A percentile compares a stretch with the other conserved stretches of the same genome.
Evolutionary conservation across 1,140 invertebrate species (phyloP).

Genomic region (Trichoplusia ni): DNA sequence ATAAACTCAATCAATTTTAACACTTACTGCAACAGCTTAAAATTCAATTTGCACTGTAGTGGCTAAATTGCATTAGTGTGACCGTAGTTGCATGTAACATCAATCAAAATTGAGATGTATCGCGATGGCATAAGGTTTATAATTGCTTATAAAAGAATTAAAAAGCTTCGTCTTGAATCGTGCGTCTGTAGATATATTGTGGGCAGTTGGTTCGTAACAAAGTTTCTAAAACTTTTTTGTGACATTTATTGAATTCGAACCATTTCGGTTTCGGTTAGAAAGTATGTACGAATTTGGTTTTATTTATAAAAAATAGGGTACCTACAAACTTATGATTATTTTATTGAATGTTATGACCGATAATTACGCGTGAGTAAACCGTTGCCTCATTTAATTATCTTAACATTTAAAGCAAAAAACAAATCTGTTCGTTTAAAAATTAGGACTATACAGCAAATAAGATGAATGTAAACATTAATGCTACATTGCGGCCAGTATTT

Average conservation of each 20-base stretch:
- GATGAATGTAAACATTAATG: too few relatives aligned
- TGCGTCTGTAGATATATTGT: slow-evolving; percentile 60
- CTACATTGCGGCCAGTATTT: too few relatives aligned
- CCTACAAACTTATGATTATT: too few relatives aligned
- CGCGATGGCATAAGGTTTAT: slow-evolving; percentile 5
- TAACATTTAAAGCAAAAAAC: too few relatives aligned
- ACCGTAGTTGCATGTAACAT: slow-evolving; percentile 29
- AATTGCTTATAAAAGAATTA: background rate
- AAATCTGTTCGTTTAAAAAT: too few relatives aligned
- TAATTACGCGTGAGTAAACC: too few relatives aligned
- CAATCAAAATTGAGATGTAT: slow-evolving; percentile 39
- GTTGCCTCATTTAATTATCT: too few relatives aligned
- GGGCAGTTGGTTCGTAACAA: slow-evolving; percentile 68
- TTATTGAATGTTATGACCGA: too few relatives aligned
- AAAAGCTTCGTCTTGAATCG: slow-evolving; percentile 51
- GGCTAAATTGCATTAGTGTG: slow-evolving; percentile 47
- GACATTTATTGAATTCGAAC: background rate
- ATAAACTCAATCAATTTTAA: slow-evolving; percentile 1
- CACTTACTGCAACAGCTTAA: background rate
- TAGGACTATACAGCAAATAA: too few relatives aligned
- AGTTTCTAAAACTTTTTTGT: slow-evolving; percentile 58
- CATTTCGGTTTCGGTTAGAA: background rate
- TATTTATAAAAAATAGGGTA: background rate
- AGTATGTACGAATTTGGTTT: background rate
- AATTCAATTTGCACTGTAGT: slow-evolving; percentile 26